Conservation (phyloP, 2,888 invertebrate species). For the Oxystoma pomonae region DNA sequence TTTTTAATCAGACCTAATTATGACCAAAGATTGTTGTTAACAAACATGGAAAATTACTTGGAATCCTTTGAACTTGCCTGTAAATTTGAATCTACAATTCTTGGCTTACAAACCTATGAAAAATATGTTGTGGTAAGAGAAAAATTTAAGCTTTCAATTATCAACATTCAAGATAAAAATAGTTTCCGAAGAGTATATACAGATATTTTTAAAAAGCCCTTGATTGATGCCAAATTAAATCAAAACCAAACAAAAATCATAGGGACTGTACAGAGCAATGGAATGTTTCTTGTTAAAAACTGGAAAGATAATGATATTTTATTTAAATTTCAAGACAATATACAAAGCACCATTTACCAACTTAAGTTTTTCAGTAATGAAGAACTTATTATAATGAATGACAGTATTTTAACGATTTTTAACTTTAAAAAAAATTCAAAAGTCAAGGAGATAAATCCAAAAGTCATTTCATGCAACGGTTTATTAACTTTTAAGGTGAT, state of each 20-base stretch:
- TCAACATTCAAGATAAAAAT: slow-evolving; percentile 12
- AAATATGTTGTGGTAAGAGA: slow-evolving; percentile 22
- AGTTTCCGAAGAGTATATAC: background rate
- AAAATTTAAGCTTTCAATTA: slow-evolving; percentile 19
- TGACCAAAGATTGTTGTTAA: slow-evolving; percentile 22
- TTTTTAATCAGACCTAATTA: slow-evolving; percentile 26
- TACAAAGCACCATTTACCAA: slow-evolving; percentile 21
- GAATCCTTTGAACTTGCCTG: background rate
- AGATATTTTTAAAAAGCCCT: background rate
- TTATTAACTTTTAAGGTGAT: slow-evolving; percentile 27
- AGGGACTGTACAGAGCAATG: slow-evolving; percentile 14
- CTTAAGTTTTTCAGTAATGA: slow-evolving; percentile 26
- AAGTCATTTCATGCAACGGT: slow-evolving; percentile 29
- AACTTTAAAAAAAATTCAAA: slow-evolving; percentile 21
- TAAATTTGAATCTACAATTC: slow-evolving; percentile 13
- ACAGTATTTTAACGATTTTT: slow-evolving; percentile 23
- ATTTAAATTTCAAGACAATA: slow-evolving; percentile 12
- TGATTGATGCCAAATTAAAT: slow-evolving; percentile 30
- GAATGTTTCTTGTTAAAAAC: slow-evolving; percentile 25
- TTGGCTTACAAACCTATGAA: slow-evolving; percentile 13
- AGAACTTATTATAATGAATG: slow-evolving; percentile 25
- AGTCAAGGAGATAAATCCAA: slow-evolving; percentile 24
- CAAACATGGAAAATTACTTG: slow-evolving; percentile 10
- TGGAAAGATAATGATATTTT: slow-evolving; percentile 18
- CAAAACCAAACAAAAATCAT: background rate